Conservation (phyloP, 2,113 vertebrate genomes). For the Pedetes capensis region DNA sequence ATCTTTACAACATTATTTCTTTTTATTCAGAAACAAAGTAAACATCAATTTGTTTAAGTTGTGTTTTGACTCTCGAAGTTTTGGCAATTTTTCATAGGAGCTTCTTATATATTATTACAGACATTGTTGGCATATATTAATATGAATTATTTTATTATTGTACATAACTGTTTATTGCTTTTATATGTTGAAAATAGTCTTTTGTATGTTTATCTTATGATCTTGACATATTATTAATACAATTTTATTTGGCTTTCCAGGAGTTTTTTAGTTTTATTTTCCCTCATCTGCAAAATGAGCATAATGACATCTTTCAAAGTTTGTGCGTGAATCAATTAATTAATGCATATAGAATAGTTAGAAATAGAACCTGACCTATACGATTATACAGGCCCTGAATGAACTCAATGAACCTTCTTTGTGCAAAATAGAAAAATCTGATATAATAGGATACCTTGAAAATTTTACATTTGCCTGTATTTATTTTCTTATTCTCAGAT, state of each 20-base stretch:
- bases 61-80: not conserved
- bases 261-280: not conserved
- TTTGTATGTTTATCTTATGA: not conserved
- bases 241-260: not conserved
- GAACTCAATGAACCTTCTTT: not conserved
- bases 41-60: not conserved
- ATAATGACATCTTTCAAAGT: not conserved
- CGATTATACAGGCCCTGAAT: not conserved
- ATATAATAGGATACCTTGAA: not conserved
- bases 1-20: not conserved
- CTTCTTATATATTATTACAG: not conserved
- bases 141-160: not conserved
- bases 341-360: not conserved
- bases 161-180: not conserved
- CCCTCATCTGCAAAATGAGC: slow-evolving; percentile 9
- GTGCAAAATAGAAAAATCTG: not conserved
- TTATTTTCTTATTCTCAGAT: slow-evolving; percentile 1
- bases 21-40: not conserved
- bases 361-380: not conserved
- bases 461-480: not conserved
- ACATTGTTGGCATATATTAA: not conserved
- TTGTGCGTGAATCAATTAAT: not conserved
- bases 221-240: not conserved
- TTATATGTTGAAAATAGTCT: not conserved
- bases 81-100: not conserved